Base-by-base conservation (phyloP, 1,140 invertebrate genomes). In the Pantala flavescens region DNA sequence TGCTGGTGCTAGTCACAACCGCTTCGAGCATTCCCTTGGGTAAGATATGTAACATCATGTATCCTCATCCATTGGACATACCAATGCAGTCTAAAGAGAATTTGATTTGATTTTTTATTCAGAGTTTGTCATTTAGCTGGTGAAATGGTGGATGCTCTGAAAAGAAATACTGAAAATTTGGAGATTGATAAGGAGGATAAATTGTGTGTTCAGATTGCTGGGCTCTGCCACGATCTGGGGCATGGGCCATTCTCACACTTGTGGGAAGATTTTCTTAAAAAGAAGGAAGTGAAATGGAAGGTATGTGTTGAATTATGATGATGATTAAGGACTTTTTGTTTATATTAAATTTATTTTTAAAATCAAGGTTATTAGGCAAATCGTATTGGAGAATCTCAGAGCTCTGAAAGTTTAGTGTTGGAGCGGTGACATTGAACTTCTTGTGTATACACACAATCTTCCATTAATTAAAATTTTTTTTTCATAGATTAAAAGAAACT, bases 211-310 rank as follows among this genome's bases (percentile, higher is more conserved):
- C 77, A 85, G 78, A 83, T 91, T 49, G 90, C 89, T 71, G 90
- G 87, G 0, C 83, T 91, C 0, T 86, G 89, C 75, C 90, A 91
- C 82, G 90, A 91, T 79, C 77, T 91, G 1, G 89, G 89, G 36
- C 89, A 90, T 80, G 89, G 89, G 2, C 89, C 89, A 5, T 88
- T 88, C 79, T 88, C 87, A 24, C 89, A 90, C 79, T 77, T 82
- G 0, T 90, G 87, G 86, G 89, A 90, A 78, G 36, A 24, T 10
- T 78, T 81, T 70, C 14, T 86, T 81, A 71, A 81, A 81, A 72
- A 75, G 72, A 72, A 70, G 74, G 75, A 78, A 72, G 55, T 78
- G 55, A 63, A 77, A 10, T 85, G 84, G 82, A 80, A 81, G 77
- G 83, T 84, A 63, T 63, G 78, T 76, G 74, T 74, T 70, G 19